Conservation (phyloP, 1,140 invertebrate genomes). For the Dreissena rostriformis region DNA sequence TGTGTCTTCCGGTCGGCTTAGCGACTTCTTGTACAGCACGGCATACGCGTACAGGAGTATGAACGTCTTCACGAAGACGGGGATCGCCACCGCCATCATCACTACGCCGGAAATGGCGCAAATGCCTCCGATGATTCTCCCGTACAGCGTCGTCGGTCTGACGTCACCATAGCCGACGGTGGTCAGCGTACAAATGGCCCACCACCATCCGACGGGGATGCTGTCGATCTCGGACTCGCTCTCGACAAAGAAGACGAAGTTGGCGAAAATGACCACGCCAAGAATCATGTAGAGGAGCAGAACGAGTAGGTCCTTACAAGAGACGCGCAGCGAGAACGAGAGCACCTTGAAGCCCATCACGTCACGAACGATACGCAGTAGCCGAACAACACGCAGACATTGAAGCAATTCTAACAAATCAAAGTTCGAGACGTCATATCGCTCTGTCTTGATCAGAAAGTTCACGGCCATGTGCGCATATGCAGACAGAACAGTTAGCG, state of each 20-base stretch:
- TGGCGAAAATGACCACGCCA: conserved; percentile 66
- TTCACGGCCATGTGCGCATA: conserved; percentile 54
- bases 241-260: conserved; percentile 68
- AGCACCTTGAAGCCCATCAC: conserved; percentile 88
- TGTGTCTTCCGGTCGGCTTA: conserved; percentile 32
- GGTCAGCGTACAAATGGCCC: conserved; percentile 93
- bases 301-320: conserved; percentile 62
- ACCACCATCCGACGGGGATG: conserved; percentile 97
- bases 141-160: conserved; percentile 62
- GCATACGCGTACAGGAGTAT: conserved; percentile 62
- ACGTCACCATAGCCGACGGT: conserved; percentile 99
- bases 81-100: conserved; percentile 85
- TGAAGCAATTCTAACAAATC: conserved; percentile 89
- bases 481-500: conserved; percentile 88
- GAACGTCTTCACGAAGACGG: conserved; percentile 95
- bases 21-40: conserved; percentile 57
- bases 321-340: conserved; percentile 87
- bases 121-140: conserved; percentile 87
- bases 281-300: conserved; percentile 68
- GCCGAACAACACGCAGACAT: conserved; percentile 98
- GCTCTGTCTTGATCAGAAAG: conserved; percentile 35
- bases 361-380: conserved; percentile 95
- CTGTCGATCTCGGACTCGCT: conserved; percentile 85
- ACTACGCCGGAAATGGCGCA: conserved; percentile 89
- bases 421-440: conserved; percentile 36